A percentile compares a stretch with the other conserved stretches of the same genome.
Evolutionary conservation across 1,140 invertebrate genomes (phyloP).

Genomic region (Metaphire vulgaris): DNA sequence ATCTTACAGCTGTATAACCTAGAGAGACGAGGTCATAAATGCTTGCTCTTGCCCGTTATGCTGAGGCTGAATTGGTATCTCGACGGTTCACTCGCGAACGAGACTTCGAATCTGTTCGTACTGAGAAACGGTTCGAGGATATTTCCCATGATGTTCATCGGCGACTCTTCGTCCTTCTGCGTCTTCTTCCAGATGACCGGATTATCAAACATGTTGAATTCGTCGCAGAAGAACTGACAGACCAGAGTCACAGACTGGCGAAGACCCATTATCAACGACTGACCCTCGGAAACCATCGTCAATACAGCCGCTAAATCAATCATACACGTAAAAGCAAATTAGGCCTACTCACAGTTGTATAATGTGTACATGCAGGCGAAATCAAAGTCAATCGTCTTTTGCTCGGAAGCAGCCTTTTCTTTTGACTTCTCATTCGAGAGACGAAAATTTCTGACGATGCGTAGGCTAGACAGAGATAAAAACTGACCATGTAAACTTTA

Average conservation of each 20-base stretch:
- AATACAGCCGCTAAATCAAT: not conserved
- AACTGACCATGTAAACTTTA: too few relatives aligned
- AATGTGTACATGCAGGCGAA: too few relatives aligned
- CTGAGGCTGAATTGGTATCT: constrained; percentile 3
- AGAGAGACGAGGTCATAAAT: too few relatives aligned
- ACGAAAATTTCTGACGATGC: too few relatives aligned
- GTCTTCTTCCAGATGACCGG: constrained; percentile 17
- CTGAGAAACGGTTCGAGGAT: constrained; percentile 16
- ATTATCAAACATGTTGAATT: constrained; percentile 15
- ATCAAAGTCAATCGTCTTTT: too few relatives aligned
- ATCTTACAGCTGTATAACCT: too few relatives aligned
- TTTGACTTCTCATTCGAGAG: too few relatives aligned
- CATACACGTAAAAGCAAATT: too few relatives aligned
- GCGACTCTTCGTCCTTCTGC: constrained; percentile 2
- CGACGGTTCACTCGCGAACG: not conserved
- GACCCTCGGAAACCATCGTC: not conserved
- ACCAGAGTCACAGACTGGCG: not conserved
- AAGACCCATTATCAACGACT: not conserved
- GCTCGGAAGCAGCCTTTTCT: too few relatives aligned
- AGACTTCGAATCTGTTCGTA: constrained; percentile 5
- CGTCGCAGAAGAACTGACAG: not conserved
- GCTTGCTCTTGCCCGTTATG: constrained; percentile 1
- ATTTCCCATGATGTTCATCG: constrained; percentile 22
- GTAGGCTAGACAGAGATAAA: too few relatives aligned
- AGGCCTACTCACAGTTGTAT: too few relatives aligned